phyloP scores from a whole-genome alignment of 2,797 vertebrate genomes.

The Sebastiscus tertius region DNA sequence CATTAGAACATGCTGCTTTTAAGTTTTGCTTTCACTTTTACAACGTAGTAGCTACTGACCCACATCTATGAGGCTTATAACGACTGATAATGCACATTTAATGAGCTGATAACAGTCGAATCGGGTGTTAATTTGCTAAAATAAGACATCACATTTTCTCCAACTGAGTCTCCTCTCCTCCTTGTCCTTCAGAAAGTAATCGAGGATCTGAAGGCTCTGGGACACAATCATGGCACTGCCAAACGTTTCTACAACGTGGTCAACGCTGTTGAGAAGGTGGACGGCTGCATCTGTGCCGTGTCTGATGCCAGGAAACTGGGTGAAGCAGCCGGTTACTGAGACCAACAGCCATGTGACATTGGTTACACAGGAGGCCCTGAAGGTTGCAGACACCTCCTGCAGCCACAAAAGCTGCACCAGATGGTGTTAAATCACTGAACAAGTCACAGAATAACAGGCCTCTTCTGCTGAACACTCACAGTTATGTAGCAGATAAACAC shows the following conservation, averaged over 20 bases:
- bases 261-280: constrained; percentile 74
- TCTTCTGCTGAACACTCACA: background rate
- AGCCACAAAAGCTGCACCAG: constrained; percentile 2
- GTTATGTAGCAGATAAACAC: background rate
- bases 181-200: constrained; percentile 61
- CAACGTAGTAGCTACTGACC: no score
- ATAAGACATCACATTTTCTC: background rate
- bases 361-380: background rate
- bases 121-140: background rate
- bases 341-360: background rate
- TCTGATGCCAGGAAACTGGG: constrained; percentile 82
- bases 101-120: background rate
- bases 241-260: constrained; percentile 77
- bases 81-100: background rate
- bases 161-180: background rate
- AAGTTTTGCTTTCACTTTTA: background rate
- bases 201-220: constrained; percentile 56
- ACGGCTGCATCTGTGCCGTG: constrained; percentile 71
- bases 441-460: background rate
- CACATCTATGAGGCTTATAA: no score
- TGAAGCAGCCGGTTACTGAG: constrained; percentile 81
- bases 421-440: constrained; percentile 1
- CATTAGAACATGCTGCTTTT: background rate
- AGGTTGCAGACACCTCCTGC: constrained; percentile 19
- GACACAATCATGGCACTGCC: constrained; percentile 46